Conservation (phyloP, 2,888 invertebrate genomes). For the Drosophila ustulata region DNA sequence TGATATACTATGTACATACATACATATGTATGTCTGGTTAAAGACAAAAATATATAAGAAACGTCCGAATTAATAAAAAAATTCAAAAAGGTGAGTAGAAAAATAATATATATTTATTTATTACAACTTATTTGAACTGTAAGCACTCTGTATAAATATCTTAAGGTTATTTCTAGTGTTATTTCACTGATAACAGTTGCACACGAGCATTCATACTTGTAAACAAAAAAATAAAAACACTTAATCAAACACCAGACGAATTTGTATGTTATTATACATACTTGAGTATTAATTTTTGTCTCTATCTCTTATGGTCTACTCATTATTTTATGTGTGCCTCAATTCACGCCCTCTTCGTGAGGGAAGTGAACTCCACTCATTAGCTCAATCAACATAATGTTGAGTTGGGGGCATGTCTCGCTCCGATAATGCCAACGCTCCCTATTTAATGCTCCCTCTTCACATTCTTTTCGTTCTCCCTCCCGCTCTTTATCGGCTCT, state of each 20-base stretch:
- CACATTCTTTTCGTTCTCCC: not conserved
- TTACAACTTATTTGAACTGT: not conserved
- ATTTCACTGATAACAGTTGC: constrained; percentile 16
- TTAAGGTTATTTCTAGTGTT: not conserved
- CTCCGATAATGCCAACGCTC: constrained; percentile 17
- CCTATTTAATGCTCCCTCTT: not conserved
- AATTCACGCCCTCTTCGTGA: constrained; percentile 9
- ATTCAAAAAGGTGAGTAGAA: not conserved
- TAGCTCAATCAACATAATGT: constrained; percentile 27
- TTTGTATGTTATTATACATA: not conserved
- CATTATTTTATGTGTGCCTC: not conserved
- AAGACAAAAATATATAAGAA: no score
- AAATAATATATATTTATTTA: not conserved
- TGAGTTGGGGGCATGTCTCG: constrained; percentile 35
- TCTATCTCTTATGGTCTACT: not conserved
- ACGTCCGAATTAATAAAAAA: no score
- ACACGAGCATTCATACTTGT: not conserved
- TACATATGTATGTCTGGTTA: not conserved
- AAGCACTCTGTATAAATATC: not conserved
- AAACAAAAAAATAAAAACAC: not conserved
- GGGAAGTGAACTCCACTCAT: constrained; percentile 35
- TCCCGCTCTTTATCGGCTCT: constrained; percentile 6
- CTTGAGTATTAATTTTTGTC: not conserved
- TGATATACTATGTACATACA: not conserved
- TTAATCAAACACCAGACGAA: not conserved